These are phyloP conservation scores for Bovichtus diacanthus DNA, from an alignment of 2,797 vertebrate genomes.

Conservation along the genomic window DNA sequence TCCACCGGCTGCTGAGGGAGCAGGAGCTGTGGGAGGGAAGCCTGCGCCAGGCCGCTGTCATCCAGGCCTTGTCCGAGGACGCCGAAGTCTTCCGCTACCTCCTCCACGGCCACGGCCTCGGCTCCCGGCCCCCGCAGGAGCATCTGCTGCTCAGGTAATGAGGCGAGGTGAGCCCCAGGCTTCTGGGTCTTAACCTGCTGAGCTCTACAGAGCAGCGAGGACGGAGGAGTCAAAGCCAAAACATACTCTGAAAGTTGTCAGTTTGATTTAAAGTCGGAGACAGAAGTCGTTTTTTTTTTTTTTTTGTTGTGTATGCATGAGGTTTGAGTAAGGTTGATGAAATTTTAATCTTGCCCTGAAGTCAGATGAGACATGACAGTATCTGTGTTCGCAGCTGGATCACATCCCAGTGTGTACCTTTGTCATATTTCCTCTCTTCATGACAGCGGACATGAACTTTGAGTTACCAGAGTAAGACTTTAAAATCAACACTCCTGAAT, in stretches of 20 bases:
- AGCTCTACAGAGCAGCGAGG: conserved; percentile 12
- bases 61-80: conserved; percentile 81
- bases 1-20: conserved; percentile 83
- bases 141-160: conserved; percentile 86
- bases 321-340: conserved; percentile 26
- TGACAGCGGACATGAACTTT: not conserved
- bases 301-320: not conserved
- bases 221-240: conserved; percentile 11
- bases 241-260: conserved; percentile 12
- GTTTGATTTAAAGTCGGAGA: conserved; percentile 16
- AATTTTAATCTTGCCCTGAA: conserved; percentile 40
- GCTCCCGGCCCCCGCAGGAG: conserved; percentile 72
- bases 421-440: not conserved
- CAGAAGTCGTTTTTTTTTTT: not conserved
- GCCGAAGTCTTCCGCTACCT: conserved; percentile 83
- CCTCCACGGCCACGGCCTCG: conserved; percentile 56
- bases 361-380: conserved; percentile 41
- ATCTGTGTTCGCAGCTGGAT: conserved; percentile 21
- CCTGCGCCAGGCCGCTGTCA: conserved; percentile 73
- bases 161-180: conserved; percentile 16
- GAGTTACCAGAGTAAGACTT: not conserved
- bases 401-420: not conserved
- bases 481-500: not conserved
- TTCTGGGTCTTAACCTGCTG: conserved; percentile 26
- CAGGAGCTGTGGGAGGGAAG: conserved; percentile 80